These are phyloP conservation scores for Zaprionus camerounensis DNA, from an alignment of 1,140 invertebrate species.

Conservation along the genomic window DNA sequence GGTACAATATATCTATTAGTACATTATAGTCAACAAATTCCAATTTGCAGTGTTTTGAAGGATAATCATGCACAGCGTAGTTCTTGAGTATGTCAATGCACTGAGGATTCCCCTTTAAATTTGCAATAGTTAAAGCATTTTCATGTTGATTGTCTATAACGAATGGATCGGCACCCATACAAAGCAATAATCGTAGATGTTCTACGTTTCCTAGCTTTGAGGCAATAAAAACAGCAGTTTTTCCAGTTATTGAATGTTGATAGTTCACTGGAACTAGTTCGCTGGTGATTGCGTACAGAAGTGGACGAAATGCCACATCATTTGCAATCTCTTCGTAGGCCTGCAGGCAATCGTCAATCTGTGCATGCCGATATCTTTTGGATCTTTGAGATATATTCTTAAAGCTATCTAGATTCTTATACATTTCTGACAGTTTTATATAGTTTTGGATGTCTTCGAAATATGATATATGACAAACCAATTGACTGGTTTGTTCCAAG, in stretches of 20 bases:
- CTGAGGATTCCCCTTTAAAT: conserved; percentile 42
- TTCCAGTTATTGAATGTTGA: conserved; percentile 88
- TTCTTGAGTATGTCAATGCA: conserved; percentile 64
- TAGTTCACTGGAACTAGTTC: conserved; percentile 89
- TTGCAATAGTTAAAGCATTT: conserved; percentile 89
- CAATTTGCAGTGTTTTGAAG: conserved; percentile 41
- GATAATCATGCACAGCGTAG: conserved; percentile 44
- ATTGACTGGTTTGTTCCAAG: background rate
- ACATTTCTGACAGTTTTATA: conserved; percentile 27
- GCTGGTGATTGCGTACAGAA: conserved; percentile 88
- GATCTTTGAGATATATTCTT: conserved; percentile 87
- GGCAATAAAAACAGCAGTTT: conserved; percentile 90
- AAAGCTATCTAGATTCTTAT: conserved; percentile 51
- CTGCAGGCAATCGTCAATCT: conserved; percentile 64
- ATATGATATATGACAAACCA: conserved; percentile 31
- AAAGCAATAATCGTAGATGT: conserved; percentile 87
- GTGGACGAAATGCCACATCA: conserved; percentile 86
- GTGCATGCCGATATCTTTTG: conserved; percentile 42
- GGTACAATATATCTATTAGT: conserved; percentile 65
- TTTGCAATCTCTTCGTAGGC: conserved; percentile 63
- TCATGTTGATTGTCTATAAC: conserved; percentile 87
- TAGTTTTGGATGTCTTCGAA: conserved; percentile 54
- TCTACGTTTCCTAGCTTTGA: conserved; percentile 87
- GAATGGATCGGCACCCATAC: conserved; percentile 88
- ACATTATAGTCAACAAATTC: conserved; percentile 62